Conservation (phyloP, 2,888 invertebrate genomes). For the Clunio marinus region DNA sequence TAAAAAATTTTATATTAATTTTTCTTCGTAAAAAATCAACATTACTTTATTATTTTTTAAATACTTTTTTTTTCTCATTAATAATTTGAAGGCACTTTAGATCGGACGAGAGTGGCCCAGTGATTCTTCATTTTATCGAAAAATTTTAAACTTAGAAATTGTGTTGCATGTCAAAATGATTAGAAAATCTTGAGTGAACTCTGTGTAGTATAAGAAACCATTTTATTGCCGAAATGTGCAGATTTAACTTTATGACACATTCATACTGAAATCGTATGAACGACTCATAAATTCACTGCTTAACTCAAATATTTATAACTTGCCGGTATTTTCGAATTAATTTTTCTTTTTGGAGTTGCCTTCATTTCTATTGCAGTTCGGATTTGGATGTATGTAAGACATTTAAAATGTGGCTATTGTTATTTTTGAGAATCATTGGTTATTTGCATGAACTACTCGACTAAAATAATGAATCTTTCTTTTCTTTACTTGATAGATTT, state of each 20-base stretch:
- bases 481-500: background rate
- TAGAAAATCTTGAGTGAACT: slow-evolving; percentile 36
- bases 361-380: slow-evolving; percentile 76
- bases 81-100: slow-evolving; percentile 82
- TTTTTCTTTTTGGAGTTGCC: slow-evolving; percentile 59
- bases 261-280: background rate
- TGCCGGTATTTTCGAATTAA: slow-evolving; percentile 24
- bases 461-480: background rate
- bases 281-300: background rate
- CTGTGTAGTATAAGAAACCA: slow-evolving; percentile 35
- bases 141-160: slow-evolving; percentile 40
- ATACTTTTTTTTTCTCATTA: slow-evolving; percentile 44
- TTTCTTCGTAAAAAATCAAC: slow-evolving; percentile 82
- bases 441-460: slow-evolving; percentile 43
- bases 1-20: slow-evolving; percentile 67
- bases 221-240: slow-evolving; percentile 38
- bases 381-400: slow-evolving; percentile 61
- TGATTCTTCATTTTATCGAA: slow-evolving; percentile 60
- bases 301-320: slow-evolving; percentile 32
- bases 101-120: slow-evolving; percentile 93
- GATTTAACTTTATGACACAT: background rate
- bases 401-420: slow-evolving; percentile 61
- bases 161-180: slow-evolving; percentile 30
- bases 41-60: slow-evolving; percentile 48
- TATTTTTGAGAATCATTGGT: slow-evolving; percentile 64